Conservation (phyloP, 2,888 invertebrate species). For the Anoncus sp. region DNA sequence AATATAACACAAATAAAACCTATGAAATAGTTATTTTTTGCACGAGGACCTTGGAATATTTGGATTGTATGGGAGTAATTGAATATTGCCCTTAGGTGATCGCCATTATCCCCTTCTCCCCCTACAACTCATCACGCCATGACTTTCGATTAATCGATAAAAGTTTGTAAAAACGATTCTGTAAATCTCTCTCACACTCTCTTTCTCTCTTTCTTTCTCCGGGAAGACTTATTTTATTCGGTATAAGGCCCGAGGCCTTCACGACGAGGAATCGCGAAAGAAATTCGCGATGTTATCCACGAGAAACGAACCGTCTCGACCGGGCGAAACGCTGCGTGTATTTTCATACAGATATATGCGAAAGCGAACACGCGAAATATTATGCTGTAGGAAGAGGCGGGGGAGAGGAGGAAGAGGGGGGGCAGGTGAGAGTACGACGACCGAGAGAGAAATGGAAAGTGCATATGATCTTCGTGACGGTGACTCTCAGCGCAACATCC, state of each 20-base stretch:
- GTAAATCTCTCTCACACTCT: slow-evolving; percentile 2
- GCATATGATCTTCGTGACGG: slow-evolving; percentile 51
- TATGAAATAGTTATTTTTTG: too few species aligned
- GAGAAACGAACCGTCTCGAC: slow-evolving; percentile 33
- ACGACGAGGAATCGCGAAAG: slow-evolving; percentile 29
- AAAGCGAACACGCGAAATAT: slow-evolving; percentile 44
- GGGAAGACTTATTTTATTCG: background rate
- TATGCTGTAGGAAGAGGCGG: slow-evolving; percentile 15
- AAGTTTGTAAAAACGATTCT: slow-evolving; percentile 5
- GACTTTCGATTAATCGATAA: background rate
- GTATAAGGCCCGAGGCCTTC: slow-evolving; percentile 22
- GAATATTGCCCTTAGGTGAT: background rate
- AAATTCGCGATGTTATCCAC: slow-evolving; percentile 55
- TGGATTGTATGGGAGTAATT: too few species aligned
- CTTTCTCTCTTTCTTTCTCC: too few species aligned
- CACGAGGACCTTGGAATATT: too few species aligned
- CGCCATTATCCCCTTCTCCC: background rate
- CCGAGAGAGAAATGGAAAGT: slow-evolving; percentile 63
- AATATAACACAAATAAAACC: too few species aligned
- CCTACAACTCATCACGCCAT: background rate
- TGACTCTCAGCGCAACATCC: slow-evolving; percentile 40
- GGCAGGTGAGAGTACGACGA: slow-evolving; percentile 59
- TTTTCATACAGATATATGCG: slow-evolving; percentile 12
- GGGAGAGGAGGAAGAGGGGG: too few species aligned
- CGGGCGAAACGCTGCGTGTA: slow-evolving; percentile 25